Evolutionary conservation across 2,797 vertebrate genomes (phyloP).

Genomic region (Microcaecilia unicolor): DNA sequence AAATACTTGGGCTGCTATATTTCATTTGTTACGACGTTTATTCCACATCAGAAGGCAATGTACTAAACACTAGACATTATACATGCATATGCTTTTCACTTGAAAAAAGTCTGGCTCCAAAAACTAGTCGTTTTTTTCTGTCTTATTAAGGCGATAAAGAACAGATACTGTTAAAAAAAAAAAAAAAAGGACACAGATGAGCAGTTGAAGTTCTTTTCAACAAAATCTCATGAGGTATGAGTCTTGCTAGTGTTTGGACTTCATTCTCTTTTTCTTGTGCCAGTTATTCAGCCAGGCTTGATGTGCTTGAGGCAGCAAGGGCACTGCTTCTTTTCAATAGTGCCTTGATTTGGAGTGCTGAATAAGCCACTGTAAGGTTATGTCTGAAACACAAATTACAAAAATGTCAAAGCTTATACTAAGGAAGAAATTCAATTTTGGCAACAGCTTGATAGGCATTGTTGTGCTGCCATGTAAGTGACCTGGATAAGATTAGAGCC

Average conservation of each 20-base stretch:
- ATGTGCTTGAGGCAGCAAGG: too few species aligned
- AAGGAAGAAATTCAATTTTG: too few species aligned
- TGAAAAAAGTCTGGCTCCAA: slow-evolving; percentile 7
- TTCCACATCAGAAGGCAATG: slow-evolving; percentile 28
- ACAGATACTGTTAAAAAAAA: neutral
- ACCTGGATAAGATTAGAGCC: too few species aligned
- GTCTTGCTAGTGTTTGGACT: slow-evolving; percentile 23
- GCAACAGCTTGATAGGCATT: too few species aligned
- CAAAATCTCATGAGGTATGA: slow-evolving; percentile 23
- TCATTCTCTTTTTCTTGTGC: slow-evolving; percentile 21
- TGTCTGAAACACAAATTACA: slow-evolving; percentile 26
- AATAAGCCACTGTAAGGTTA: slow-evolving; percentile 42
- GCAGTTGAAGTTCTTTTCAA: slow-evolving; percentile 16
- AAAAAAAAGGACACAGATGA: too few species aligned
- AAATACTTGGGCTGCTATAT: too few species aligned
- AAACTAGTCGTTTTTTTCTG: slow-evolving; percentile 13
- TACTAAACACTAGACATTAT: slow-evolving; percentile 19
- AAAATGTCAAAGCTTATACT: neutral
- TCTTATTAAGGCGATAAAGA: slow-evolving; percentile 2
- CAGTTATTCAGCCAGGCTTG: too few species aligned
- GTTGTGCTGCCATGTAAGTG: too few species aligned
- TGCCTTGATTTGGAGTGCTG: slow-evolving; percentile 45
- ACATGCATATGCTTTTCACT: slow-evolving; percentile 29
- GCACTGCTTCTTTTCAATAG: slow-evolving; percentile 27
- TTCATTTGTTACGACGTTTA: slow-evolving; percentile 26